Conservation (phyloP, 2,113 vertebrate species). For the Actenoides hombroni region DNA sequence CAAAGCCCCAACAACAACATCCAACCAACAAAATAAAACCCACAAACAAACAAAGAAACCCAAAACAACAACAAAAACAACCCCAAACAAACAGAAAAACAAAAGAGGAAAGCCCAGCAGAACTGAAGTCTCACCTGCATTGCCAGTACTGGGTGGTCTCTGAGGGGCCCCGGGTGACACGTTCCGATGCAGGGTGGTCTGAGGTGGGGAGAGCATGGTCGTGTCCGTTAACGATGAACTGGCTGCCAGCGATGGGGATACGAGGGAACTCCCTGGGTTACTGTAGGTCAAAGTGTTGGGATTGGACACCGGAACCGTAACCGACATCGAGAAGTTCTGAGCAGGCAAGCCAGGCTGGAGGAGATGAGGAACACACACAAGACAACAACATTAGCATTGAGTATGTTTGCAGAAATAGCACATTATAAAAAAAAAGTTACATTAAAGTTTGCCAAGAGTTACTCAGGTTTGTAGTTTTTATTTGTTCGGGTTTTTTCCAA, state of each 20-base stretch:
- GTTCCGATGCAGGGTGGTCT: conserved; percentile 88
- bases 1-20: too few species aligned
- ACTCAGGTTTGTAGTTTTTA: not conserved
- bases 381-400: not conserved
- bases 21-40: too few species aligned
- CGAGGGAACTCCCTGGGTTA: conserved; percentile 87
- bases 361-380: not conserved
- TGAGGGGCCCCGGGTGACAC: conserved; percentile 88
- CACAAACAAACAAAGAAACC: too few species aligned
- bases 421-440: not conserved
- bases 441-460: not conserved
- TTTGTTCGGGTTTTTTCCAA: too few species aligned
- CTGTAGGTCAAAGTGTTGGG: conserved; percentile 89
- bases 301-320: conserved; percentile 95
- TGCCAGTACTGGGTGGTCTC: conserved; percentile 91
- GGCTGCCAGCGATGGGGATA: conserved; percentile 86
- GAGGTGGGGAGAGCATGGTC: conserved; percentile 92
- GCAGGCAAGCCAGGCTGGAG: conserved; percentile 90
- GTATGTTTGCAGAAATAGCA: not conserved
- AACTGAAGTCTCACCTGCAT: conserved; percentile 75
- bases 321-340: conserved; percentile 98
- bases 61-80: too few species aligned
- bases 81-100: too few species aligned
- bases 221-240: conserved; percentile 86
- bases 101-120: not conserved